Percentiles rank a stretch among this genome's conserved stretches.
Evolutionary conservation across 2,113 vertebrate genomes (phyloP).

Genomic region (Narcine bancroftii): DNA sequence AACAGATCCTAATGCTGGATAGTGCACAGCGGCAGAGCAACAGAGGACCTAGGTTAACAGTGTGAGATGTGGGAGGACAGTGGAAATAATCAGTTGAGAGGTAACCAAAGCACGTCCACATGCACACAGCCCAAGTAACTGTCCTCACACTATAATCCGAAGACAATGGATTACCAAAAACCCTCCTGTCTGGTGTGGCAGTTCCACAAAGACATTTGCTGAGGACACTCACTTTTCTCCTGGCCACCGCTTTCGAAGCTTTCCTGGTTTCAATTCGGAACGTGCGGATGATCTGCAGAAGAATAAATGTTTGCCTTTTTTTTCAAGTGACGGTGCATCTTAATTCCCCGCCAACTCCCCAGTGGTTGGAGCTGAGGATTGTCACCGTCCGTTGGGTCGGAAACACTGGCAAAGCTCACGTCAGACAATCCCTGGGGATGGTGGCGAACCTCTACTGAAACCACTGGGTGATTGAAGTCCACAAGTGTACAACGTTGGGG

Average conservation of each 20-base stretch:
- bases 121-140: not conserved
- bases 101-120: too few relatives aligned
- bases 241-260: slow-evolving; percentile 88
- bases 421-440: not conserved
- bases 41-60: too few relatives aligned
- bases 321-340: not conserved
- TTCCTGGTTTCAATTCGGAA: slow-evolving; percentile 90
- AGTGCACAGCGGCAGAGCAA: too few relatives aligned
- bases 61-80: too few relatives aligned
- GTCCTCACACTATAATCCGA: not conserved
- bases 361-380: too few relatives aligned
- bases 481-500: too few relatives aligned
- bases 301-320: not conserved
- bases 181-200: not conserved
- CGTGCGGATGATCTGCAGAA: slow-evolving; percentile 77
- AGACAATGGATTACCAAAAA: not conserved
- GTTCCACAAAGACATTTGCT: not conserved
- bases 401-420: not conserved
- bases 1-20: too few relatives aligned
- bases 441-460: not conserved
- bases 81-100: too few relatives aligned
- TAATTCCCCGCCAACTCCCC: too few relatives aligned
- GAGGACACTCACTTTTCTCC: slow-evolving; percentile 69
- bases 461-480: not conserved
- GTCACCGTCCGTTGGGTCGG: too few relatives aligned